phyloP scores from a whole-genome alignment of 2,113 vertebrate species.

The Xiphophorus maculatus region DNA sequence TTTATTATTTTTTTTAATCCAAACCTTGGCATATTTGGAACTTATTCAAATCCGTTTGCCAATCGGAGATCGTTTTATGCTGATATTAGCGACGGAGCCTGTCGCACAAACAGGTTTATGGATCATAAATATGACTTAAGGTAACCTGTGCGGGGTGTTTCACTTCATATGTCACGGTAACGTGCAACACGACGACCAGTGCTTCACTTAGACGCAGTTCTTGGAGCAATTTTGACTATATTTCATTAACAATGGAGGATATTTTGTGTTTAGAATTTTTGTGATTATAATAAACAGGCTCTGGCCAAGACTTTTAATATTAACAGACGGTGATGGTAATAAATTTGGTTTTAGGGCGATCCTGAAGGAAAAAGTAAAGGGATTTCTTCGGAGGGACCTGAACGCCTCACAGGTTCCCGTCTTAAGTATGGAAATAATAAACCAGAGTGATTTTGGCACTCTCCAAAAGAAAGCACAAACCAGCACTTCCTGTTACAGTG shows the following conservation, averaged over 20 bases:
- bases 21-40: conserved; percentile 96
- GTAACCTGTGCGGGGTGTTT: conserved; percentile 50
- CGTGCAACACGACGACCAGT: background rate
- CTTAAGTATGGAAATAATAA: background rate
- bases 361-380: background rate
- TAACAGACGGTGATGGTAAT: background rate
- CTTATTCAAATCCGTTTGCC: conserved; percentile 87
- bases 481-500: conserved; percentile 11
- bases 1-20: conserved; percentile 84
- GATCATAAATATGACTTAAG: conserved; percentile 95
- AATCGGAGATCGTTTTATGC: conserved; percentile 82
- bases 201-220: background rate
- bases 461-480: background rate
- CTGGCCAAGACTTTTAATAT: background rate
- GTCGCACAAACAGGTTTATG: conserved; percentile 80
- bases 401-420: background rate
- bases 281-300: background rate
- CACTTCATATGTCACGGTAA: conserved; percentile 44
- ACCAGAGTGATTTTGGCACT: conserved; percentile 2
- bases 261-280: background rate
- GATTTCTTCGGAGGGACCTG: background rate
- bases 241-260: background rate
- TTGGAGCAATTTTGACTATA: background rate
- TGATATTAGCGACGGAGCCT: conserved; percentile 78
- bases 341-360: background rate